Evolutionary conservation across 2,113 vertebrate genomes (phyloP).

Genomic region (Zootoca vivipara): DNA sequence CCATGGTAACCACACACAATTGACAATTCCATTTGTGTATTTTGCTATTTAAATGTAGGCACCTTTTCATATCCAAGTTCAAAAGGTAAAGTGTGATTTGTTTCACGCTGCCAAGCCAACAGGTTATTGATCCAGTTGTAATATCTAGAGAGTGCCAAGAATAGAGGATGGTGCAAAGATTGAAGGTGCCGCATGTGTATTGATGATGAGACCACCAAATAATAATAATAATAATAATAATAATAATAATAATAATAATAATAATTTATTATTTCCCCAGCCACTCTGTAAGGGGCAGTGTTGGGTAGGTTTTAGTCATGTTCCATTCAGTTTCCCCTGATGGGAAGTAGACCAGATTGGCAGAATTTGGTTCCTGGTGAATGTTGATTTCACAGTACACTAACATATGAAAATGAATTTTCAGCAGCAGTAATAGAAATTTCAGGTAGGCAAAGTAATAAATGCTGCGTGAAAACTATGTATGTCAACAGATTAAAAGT

Average conservation of each 20-base stretch:
- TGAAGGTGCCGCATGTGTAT: background rate
- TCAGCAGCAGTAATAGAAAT: constrained; percentile 8
- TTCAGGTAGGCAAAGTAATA: constrained; percentile 25
- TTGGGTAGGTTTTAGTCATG: background rate
- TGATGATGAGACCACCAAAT: background rate
- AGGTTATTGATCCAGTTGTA: background rate
- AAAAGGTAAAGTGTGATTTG: background rate
- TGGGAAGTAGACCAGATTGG: background rate
- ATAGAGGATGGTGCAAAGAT: background rate
- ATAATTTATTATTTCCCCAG: too few relatives aligned
- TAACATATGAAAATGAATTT: constrained; percentile 24
- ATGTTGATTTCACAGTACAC: constrained; percentile 29
- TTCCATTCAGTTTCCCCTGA: background rate
- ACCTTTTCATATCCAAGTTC: background rate
- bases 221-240: too few relatives aligned
- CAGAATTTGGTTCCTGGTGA: constrained; percentile 20
- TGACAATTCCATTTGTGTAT: background rate
- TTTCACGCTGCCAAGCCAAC: background rate
- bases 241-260: too few relatives aligned
- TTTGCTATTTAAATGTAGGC: background rate
- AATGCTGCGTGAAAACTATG: background rate
- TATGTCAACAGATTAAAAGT: constrained; percentile 24
- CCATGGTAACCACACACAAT: background rate
- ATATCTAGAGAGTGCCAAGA: background rate
- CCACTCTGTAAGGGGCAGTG: background rate